A percentile compares a stretch with the other conserved stretches of the same genome.
Conservation (phyloP, 2,888 invertebrate species). For the Drosophila prostipennis region DNA sequence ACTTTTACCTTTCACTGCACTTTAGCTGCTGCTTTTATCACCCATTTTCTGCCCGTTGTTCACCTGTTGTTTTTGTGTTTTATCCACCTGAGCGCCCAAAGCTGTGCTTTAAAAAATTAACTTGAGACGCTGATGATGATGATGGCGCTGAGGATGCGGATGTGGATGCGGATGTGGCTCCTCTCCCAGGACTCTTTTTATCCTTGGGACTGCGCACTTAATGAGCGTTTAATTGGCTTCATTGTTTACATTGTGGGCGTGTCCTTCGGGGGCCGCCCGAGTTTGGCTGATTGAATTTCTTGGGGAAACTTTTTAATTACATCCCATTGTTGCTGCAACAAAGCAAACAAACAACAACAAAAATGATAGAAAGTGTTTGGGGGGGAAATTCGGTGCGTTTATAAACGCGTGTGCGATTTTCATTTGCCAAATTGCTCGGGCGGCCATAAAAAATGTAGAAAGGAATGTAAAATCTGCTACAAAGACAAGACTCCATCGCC, state of each 20-base stretch:
- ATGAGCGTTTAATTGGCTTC: constrained; percentile 76
- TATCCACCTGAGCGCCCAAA: constrained; percentile 46
- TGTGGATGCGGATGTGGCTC: background rate
- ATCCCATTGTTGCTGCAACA: constrained; percentile 56
- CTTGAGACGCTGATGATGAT: constrained; percentile 60
- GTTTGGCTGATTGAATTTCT: constrained; percentile 68
- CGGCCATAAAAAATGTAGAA: constrained; percentile 44
- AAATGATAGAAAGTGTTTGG: constrained; percentile 4
- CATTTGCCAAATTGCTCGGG: constrained; percentile 71
- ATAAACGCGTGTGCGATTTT: constrained; percentile 54
- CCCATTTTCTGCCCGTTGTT: background rate
- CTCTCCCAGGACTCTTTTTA: constrained; percentile 16
- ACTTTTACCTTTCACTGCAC: constrained; percentile 37
- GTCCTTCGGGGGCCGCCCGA: constrained; percentile 24
- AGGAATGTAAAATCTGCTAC: constrained; percentile 20
- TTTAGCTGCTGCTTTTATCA: constrained; percentile 27
- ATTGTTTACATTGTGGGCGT: constrained; percentile 68
- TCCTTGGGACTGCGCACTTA: constrained; percentile 62
- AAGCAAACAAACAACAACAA: constrained; percentile 12
- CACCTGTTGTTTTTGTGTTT: constrained; percentile 34
- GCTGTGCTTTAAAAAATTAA: constrained; percentile 64
- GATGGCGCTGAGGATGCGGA: constrained; percentile 7
- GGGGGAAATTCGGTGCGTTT: constrained; percentile 23
- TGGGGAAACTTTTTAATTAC: constrained; percentile 68
- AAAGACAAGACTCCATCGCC: background rate